A percentile compares a stretch with the other conserved stretches of the same genome.
These are phyloP conservation scores for Drosophila lacteicornis DNA, from an alignment of 1,140 invertebrate genomes.

Conservation along the genomic window DNA sequence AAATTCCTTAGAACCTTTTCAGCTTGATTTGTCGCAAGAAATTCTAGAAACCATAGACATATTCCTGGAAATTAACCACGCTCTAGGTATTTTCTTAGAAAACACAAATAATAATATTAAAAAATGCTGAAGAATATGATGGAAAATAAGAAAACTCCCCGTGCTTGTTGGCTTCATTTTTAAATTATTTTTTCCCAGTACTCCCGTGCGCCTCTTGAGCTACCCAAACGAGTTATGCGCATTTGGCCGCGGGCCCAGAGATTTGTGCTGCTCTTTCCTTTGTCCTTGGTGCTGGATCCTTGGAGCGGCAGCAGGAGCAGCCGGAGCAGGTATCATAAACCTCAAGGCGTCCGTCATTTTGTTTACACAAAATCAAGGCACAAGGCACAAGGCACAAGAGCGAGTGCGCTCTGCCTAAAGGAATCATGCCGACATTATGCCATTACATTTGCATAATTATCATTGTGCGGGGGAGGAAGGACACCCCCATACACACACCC, in stretches of 20 bases:
- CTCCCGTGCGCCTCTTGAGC: neutral
- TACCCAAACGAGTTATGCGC: constrained; percentile 72
- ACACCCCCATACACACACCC: neutral
- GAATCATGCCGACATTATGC: constrained; percentile 78
- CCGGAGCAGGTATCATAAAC: constrained; percentile 60
- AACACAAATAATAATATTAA: neutral
- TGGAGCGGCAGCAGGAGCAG: constrained; percentile 18
- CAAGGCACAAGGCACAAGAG: neutral
- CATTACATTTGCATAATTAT: constrained; percentile 81
- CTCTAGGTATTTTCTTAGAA: neutral
- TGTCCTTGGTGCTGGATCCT: constrained; percentile 4
- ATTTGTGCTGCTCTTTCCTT: constrained; percentile 63
- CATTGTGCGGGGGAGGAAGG: constrained; percentile 44
- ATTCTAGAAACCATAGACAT: neutral
- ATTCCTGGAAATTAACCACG: neutral
- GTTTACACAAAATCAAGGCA: constrained; percentile 75
- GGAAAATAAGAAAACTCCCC: neutral
- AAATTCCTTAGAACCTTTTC: fast-evolving
- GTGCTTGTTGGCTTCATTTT: too few relatives aligned
- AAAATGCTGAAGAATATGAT: neutral
- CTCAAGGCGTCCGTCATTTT: constrained; percentile 77
- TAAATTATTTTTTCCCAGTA: neutral
- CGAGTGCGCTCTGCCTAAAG: constrained; percentile 30
- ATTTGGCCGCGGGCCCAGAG: constrained; percentile 67
- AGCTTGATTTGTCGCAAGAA: neutral